Evolutionary conservation across 64 coral and sea anemone genomes (phyloP), one percentile per base, ranked within the genome.

Genomic region (Pocillopora verrucosa): DNA sequence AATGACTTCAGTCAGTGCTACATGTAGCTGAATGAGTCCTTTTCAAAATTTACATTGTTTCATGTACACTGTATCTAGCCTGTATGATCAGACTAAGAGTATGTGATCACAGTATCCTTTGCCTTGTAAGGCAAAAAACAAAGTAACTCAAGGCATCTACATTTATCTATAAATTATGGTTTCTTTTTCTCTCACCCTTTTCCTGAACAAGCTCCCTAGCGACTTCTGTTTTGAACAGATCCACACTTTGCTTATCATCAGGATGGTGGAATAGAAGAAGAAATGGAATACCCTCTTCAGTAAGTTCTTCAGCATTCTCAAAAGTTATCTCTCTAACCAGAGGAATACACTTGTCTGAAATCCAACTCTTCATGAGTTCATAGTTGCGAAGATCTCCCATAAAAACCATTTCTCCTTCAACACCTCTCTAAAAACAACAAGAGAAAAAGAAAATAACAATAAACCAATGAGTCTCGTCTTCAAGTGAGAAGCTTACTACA

Each of bases 271-370:
- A 98, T n/a, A 98, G 74, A 10, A 98, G 82, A 10, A 98, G 75
- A 67, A 98, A 98, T 30, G 96, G 96, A 17, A 92, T 37, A 1
- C 96, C 96, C 73, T 98, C 96, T 35, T 98, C 96, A 79, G 96
- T 98, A 9, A 98, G 77, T 63, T 98, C 96, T 68, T 98, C 96
- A 16, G 96, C 96, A 93, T 98, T 98, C 83, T 98, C 93, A 93
- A 95, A 98, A 59, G 96, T 98, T 65, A 98, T 98, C 19, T 95
- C 93, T 36, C 96, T 91, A 17, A 98, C 96, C 78, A 98, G 74
- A 13, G 96, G 93, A 51, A 98, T 95, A 60, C 96, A 98, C 73
- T 95, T 95, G 78, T 98, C 96, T 51, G 83, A 82, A 16, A 90
- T 56, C 96, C 96, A 98, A 60, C 56, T 90, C 79, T 95, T 98